phyloP scores from a whole-genome alignment of 1,140 invertebrate genomes.

The Atopsyche davidsoni region DNA sequence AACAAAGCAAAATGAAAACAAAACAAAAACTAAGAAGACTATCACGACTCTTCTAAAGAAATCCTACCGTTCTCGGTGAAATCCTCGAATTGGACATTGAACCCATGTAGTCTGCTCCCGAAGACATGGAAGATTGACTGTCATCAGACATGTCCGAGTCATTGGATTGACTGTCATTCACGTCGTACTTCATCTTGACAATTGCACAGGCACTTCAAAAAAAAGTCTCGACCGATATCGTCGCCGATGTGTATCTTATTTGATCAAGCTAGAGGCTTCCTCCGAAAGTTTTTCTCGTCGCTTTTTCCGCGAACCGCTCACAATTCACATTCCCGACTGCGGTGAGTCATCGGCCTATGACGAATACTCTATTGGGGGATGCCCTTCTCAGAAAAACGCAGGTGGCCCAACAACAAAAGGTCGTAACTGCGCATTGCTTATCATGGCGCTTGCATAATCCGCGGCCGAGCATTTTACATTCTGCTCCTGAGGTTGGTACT shows the following conservation, averaged over 20 bases:
- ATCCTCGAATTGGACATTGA: conserved; percentile 14
- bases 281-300: too few species aligned
- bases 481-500: conserved; percentile 9
- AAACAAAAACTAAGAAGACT: conserved; percentile 7
- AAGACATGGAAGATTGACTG: conserved; percentile 23
- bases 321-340: too few species aligned
- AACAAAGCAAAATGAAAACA: too few species aligned
- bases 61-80: conserved; percentile 20
- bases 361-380: conserved; percentile 24
- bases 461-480: conserved; percentile 12
- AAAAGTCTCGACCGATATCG: not conserved
- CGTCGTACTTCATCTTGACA: conserved; percentile 25
- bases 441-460: not conserved
- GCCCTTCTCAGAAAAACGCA: conserved; percentile 25
- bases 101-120: conserved; percentile 21
- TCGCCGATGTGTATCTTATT: not conserved
- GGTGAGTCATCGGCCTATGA: conserved; percentile 22
- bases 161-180: conserved; percentile 24
- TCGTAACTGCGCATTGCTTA: conserved; percentile 3
- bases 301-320: conserved; percentile 13
- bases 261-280: conserved; percentile 3
- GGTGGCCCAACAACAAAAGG: conserved; percentile 4
- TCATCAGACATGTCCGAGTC: conserved; percentile 20
- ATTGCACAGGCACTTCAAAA: not conserved
- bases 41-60: not conserved